Evolutionary conservation across 2,888 invertebrate genomes (phyloP), one percentile per base, ranked within the genome.

Genomic region (Boloria selene): DNA sequence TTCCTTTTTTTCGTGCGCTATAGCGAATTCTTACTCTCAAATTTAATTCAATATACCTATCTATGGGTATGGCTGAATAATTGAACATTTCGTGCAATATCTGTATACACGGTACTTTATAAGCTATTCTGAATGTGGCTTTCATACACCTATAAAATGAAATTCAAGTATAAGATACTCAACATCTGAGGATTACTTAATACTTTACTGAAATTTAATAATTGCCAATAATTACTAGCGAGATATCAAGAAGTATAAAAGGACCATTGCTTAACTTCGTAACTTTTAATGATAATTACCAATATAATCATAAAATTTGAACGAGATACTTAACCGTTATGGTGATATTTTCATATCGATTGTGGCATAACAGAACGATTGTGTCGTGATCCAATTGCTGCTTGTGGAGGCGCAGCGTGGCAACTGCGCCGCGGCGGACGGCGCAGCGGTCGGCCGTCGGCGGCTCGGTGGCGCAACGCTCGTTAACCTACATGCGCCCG

Each of bases 401-500:
- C 70, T 72, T 70, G 70, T 64, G 69, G 70, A 72, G 72, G 67
- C 62, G 68, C 63, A 61, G 65, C 62, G 68, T 70, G 67, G 74
- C 63, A 76, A 62, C 66, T 58, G 56, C 58, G 63, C 66, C 64
- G 75, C 74, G 63, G 72, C 69, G 69, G 54, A 55, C 22, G 3
- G 70, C 71, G 64, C n/a, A n/a, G 67, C 67, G 70, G 73, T 75
- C 31, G 69, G 71, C 69, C 22, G 22, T 22, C 22, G 22, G 22
- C 22, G 65, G 58, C 71, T 67, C 74, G 70, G 63, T 83, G 85
- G 80, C 84, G 87, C 84, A 87, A 87, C 79, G 79, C 85, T 89
- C 89, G 89, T 88, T 88, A 88, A 88, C 88, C 88, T 86, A 88
- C 87, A 88, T 87, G 83, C 82, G 76, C 76, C 67, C 68, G 53